A percentile compares a stretch with the other conserved stretches of the same genome.
Conservation (phyloP, 2,113 vertebrate species). For the Nothocercus julius region DNA sequence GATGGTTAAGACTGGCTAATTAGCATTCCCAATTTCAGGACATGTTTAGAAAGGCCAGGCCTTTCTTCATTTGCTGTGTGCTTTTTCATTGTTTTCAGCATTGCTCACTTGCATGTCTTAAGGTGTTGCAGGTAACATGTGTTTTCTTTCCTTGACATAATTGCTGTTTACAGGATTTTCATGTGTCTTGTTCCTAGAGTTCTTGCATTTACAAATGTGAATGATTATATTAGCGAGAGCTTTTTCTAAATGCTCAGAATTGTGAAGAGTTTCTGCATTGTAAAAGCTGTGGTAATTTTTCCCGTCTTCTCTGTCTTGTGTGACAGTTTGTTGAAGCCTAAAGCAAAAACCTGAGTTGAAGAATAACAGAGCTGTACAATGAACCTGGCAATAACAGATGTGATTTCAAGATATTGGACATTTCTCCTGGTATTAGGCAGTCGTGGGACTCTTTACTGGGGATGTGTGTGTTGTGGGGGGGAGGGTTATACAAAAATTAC, state of each 20-base stretch:
- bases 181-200: not conserved
- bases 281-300: not conserved
- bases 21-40: rapidly evolving
- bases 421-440: not conserved
- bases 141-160: not conserved
- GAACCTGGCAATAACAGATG: not conserved
- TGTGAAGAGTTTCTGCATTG: not conserved
- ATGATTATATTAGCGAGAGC: not conserved
- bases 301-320: not conserved
- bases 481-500: not conserved
- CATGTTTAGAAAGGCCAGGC: not conserved
- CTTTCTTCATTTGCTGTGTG: not conserved
- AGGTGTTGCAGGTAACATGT: not conserved
- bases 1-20: not conserved
- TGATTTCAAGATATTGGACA: not conserved
- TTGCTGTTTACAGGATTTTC: not conserved
- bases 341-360: not conserved
- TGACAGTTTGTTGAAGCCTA: not conserved
- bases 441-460: not conserved
- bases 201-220: not conserved
- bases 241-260: not conserved
- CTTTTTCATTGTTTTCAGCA: not conserved
- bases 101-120: not conserved
- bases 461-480: not conserved
- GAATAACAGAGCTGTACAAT: not conserved